These are phyloP conservation scores for Cephus sareptanus DNA, from an alignment of 2,888 invertebrate genomes.

Conservation along the genomic window DNA sequence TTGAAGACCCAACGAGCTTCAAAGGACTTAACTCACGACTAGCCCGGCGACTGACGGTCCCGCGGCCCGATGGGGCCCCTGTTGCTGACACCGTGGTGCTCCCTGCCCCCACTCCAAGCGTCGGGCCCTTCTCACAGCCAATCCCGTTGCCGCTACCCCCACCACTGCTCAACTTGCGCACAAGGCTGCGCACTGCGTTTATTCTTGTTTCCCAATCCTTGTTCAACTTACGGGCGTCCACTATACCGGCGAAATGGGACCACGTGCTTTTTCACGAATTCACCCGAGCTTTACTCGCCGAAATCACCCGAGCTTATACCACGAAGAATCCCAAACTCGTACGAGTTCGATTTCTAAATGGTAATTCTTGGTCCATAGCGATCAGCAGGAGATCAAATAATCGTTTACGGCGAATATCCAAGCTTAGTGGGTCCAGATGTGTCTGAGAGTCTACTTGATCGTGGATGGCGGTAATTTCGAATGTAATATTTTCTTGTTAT, in stretches of 20 bases:
- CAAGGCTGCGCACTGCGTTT: slow-evolving; percentile 39
- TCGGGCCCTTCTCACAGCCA: slow-evolving; percentile 1
- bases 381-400: background rate
- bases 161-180: slow-evolving; percentile 47
- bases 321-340: background rate
- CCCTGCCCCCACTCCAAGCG: slow-evolving; percentile 24
- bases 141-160: slow-evolving; percentile 7
- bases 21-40: slow-evolving; percentile 60
- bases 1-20: slow-evolving; percentile 34
- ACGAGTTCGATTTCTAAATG: background rate
- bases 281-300: no score
- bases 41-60: slow-evolving; percentile 54
- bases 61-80: slow-evolving; percentile 47
- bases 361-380: background rate
- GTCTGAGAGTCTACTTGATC: background rate
- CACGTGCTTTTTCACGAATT: background rate
- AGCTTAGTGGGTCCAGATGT: background rate
- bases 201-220: slow-evolving; percentile 11
- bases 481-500: background rate
- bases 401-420: no score
- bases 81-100: slow-evolving; percentile 58
- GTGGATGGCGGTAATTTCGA: background rate
- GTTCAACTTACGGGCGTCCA: background rate
- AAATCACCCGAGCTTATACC: background rate
- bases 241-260: background rate